These are phyloP conservation scores for Megastigmus dorsalis DNA, from an alignment of 2,888 invertebrate species.

Conservation along the genomic window DNA sequence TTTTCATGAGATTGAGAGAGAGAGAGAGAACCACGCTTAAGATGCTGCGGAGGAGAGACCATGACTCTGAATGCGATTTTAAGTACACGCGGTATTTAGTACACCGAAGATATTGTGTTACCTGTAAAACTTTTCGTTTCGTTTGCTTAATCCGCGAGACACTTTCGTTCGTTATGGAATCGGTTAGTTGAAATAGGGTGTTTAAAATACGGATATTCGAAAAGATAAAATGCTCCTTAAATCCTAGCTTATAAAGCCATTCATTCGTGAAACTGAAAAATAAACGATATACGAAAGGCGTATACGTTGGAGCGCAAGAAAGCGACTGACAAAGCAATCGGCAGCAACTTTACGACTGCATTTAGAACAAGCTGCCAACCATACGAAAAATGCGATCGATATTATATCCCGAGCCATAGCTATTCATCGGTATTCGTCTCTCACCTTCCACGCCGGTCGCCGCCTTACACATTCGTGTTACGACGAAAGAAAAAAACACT, in stretches of 20 bases:
- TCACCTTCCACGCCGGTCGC: slow-evolving; percentile 12
- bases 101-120: background rate
- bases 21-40: background rate
- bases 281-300: no score
- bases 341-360: slow-evolving; percentile 8
- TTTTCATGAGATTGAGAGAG: background rate
- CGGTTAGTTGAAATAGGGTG: no score
- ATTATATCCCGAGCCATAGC: background rate
- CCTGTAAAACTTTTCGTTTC: background rate
- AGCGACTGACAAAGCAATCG: background rate
- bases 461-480: no score
- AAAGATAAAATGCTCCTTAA: no score
- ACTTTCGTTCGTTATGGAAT: background rate
- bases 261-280: no score
- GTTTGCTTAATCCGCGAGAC: background rate
- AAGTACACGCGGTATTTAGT: background rate
- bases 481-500: no score
- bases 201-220: no score
- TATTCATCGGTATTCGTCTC: slow-evolving; percentile 17
- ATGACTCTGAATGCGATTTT: background rate
- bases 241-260: no score
- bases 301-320: no score
- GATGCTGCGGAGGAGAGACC: background rate
- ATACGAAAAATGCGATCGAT: slow-evolving; percentile 20
- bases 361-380: background rate